Evolutionary conservation across 2,888 invertebrate genomes (phyloP).

Genomic region (Tribolium freemani): DNA sequence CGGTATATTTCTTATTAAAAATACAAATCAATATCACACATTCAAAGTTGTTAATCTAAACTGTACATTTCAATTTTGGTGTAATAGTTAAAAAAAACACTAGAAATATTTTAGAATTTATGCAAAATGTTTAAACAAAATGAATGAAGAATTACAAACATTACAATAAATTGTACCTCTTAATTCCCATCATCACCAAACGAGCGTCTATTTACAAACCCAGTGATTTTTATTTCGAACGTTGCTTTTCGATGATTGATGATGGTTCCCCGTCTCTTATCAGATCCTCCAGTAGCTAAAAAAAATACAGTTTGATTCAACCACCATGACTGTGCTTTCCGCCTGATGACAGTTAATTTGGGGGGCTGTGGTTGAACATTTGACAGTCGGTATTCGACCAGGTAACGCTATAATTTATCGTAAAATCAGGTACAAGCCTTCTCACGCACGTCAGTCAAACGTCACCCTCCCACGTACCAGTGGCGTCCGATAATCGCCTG

Average conservation of each 20-base stretch:
- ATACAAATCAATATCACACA: no score
- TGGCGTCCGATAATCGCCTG: not conserved
- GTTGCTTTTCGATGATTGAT: constrained; percentile 1
- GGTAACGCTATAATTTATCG: constrained; percentile 56
- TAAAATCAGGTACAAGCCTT: constrained; percentile 50
- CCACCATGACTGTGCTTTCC: constrained; percentile 31
- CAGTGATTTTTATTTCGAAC: not conserved
- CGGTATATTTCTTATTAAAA: no score
- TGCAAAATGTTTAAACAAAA: no score
- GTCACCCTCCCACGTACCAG: constrained; percentile 12
- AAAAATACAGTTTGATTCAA: not conserved
- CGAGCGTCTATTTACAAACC: not conserved
- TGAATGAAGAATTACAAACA: no score
- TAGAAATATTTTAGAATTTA: no score
- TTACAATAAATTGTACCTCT: not conserved
- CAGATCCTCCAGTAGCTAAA: not conserved
- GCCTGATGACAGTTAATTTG: constrained; percentile 40
- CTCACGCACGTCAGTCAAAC: constrained; percentile 22
- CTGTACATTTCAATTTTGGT: no score
- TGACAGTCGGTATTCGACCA: constrained; percentile 56
- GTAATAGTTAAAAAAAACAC: no score
- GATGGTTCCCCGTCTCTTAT: not conserved
- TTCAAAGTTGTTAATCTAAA: no score
- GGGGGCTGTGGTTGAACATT: constrained; percentile 46
- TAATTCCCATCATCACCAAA: not conserved